Base-by-base conservation (phyloP, 2,888 invertebrate species). In the Platerodrilus igneus region DNA sequence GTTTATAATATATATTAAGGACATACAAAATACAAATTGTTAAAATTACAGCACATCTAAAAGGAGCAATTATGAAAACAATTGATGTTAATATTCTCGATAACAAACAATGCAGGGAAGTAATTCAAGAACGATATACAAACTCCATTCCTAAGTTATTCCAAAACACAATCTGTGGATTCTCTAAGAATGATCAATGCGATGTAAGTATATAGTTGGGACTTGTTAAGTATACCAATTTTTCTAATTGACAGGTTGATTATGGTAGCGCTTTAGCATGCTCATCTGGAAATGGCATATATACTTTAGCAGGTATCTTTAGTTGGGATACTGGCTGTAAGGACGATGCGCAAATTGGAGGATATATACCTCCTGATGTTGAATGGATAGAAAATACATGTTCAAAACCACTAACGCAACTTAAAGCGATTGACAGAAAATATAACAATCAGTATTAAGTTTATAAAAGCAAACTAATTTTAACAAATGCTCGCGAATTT, bases 261-360 rank as follows among this genome's bases (percentile, higher is more conserved):
- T 75, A 79, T 34, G 90, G 90, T 29, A 85, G 86, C 51, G 89
- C 88, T 1, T 68, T 90, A 29, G 87, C 87, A 4, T 90, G 89
- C 61, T 79, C 81, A 7, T 76, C 75, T 6, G 81, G 79, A 2
- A 76, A 81, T 46, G 82, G 79, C 8, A 75, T 74, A 45, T 84
- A 79, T 59, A 78, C 79, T 4, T 71, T 90, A 14, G 73, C 81
- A 53, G 89, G 88, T 38, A 71, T 87, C 46, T 88, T 81, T 69
- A 81, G 82, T 17, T 82, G 81, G 73, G 88, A 88, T 56, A 81
- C 83, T 17, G 83, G 84, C 37, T 78, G 78, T 52, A 66, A 69
- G 31, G 67, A 67, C 27, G 55, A 63, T 30, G 60, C 62, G 3
- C 67, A 68, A 49, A 66, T 72, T 4, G 69, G 71, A 8, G 71